phyloP scores from a whole-genome alignment of 2,888 invertebrate genomes.

The Polylopha cassiicola region DNA sequence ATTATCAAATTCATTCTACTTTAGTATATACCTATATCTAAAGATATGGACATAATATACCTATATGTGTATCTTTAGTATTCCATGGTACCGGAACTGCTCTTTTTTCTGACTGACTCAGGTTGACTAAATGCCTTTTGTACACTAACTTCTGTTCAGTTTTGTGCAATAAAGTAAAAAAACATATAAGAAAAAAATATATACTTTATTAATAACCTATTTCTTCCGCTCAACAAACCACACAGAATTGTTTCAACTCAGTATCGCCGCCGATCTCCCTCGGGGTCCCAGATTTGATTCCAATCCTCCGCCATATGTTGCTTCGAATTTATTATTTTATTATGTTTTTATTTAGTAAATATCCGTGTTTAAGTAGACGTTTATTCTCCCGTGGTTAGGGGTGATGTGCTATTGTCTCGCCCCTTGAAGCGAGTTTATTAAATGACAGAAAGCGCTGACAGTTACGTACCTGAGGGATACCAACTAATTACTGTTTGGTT shows the following conservation, averaged over 20 bases:
- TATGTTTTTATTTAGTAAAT: slow-evolving; percentile 73
- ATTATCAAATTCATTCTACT: no score
- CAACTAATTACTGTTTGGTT: slow-evolving; percentile 2
- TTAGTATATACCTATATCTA: no score
- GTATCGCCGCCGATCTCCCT: slow-evolving; percentile 7
- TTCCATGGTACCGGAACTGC: no score
- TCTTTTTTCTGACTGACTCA: no score
- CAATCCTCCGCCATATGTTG: slow-evolving; percentile 65
- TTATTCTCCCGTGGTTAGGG: slow-evolving; percentile 74
- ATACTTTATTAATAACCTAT: no score
- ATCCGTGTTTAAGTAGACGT: slow-evolving; percentile 75
- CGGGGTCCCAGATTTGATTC: slow-evolving; percentile 34
- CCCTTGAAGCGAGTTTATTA: slow-evolving; percentile 15
- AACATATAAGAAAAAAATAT: no score
- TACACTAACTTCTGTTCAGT: no score
- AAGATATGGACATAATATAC: no score
- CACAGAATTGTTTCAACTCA: neutral
- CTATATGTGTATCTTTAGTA: no score
- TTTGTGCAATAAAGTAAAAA: no score
- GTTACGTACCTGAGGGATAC: slow-evolving; percentile 17
- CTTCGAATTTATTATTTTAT: slow-evolving; percentile 73
- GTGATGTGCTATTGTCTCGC: slow-evolving; percentile 69
- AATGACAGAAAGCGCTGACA: slow-evolving; percentile 13
- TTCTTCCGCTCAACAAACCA: no score
- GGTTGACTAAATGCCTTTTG: no score